Conservation (phyloP, 2,888 invertebrate species). For the Drosophila pseudotalamancana region DNA sequence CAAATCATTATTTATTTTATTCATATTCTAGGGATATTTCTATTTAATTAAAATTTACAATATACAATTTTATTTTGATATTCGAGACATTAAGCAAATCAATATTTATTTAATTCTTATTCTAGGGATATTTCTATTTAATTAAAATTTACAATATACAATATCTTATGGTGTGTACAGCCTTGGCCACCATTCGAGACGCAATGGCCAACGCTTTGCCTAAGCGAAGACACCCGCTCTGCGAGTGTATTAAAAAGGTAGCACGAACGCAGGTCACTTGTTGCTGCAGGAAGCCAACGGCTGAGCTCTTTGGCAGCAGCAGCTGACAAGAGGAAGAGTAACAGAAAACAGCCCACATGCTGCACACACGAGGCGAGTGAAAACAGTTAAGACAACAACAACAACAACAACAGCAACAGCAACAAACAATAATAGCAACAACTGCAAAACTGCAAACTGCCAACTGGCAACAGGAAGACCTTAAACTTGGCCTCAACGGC, state of each 20-base stretch:
- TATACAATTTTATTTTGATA: no score
- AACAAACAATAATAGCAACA: slow-evolving; percentile 39
- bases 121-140: no score
- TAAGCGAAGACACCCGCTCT: not conserved
- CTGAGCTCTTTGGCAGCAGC: slow-evolving; percentile 29
- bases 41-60: no score
- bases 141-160: no score
- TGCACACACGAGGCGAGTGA: slow-evolving; percentile 67
- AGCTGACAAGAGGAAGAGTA: slow-evolving; percentile 55
- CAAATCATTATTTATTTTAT: no score
- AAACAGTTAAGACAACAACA: slow-evolving; percentile 74
- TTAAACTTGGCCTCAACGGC: slow-evolving; percentile 78
- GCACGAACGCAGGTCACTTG: slow-evolving; percentile 69
- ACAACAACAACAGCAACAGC: slow-evolving; percentile 45
- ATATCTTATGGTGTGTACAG: no score
- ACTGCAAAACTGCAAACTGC: slow-evolving; percentile 49
- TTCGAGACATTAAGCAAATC: no score
- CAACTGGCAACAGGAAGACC: slow-evolving; percentile 78
- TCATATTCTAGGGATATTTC: no score
- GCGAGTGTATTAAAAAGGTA: slow-evolving; percentile 59
- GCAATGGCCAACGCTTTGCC: not conserved
- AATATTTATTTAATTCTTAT: no score
- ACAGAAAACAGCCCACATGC: slow-evolving; percentile 71
- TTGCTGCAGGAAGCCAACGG: slow-evolving; percentile 55
- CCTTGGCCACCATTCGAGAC: no score